Conservation (phyloP, 2,888 invertebrate species). For the Pasiphila rectangulata region DNA sequence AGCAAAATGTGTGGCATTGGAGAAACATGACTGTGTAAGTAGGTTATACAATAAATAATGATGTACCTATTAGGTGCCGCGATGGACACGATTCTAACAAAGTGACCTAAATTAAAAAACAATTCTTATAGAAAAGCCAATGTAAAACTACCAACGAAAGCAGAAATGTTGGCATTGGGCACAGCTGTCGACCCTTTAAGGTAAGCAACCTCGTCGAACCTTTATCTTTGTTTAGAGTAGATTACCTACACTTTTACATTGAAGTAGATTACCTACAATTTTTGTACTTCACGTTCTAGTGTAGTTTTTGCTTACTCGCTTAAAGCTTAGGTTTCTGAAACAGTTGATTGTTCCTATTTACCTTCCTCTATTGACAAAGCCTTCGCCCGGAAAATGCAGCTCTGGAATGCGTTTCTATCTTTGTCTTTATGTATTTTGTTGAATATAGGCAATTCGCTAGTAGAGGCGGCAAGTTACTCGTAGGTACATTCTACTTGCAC, state of each 20-base stretch:
- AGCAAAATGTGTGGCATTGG: slow-evolving; percentile 16
- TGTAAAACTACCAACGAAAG: neutral
- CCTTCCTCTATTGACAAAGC: slow-evolving; percentile 31
- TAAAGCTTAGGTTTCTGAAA: slow-evolving; percentile 12
- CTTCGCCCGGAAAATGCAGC: slow-evolving; percentile 31
- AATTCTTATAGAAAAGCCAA: slow-evolving; percentile 1
- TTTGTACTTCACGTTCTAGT: no score
- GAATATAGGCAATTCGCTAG: no score
- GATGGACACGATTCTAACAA: slow-evolving; percentile 1
- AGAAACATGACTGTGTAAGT: slow-evolving; percentile 11
- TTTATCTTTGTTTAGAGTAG: neutral
- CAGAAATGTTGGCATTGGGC: neutral
- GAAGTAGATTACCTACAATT: no score
- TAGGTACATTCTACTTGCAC: slow-evolving; percentile 11
- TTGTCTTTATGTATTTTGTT: slow-evolving; percentile 14
- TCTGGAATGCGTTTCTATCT: slow-evolving; percentile 6
- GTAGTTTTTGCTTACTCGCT: slow-evolving; percentile 19
- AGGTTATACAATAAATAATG: no score
- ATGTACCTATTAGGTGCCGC: no score
- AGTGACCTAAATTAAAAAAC: slow-evolving; percentile 12
- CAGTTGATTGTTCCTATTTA: slow-evolving; percentile 30
- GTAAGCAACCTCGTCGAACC: neutral
- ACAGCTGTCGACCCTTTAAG: neutral
- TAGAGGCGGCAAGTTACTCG: slow-evolving; percentile 11
- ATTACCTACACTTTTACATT: no score